Evolutionary conservation across 30 jellyfish, hydroid and myxozoan genomes (phyloP), one percentile per base, ranked within the genome.

Genomic region (Rhopilema esculentum): DNA sequence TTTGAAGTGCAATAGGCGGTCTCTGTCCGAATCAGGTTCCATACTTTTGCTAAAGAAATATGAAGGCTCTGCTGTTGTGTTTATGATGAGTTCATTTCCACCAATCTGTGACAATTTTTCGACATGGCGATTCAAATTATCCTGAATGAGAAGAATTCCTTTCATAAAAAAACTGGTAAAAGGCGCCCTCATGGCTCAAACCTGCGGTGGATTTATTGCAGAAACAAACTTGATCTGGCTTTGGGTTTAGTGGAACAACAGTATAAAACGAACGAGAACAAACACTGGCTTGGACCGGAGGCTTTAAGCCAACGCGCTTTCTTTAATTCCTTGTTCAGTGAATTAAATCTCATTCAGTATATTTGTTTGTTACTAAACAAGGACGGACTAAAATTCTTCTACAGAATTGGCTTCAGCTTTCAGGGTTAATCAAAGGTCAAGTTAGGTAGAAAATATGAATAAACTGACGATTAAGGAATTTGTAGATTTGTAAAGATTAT

Each of bases 261-360:
- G 12, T 2, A 40, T 6, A 40, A 40, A 40, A 6, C 6, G 57
- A 40, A 40, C 9, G 12, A 40, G 9, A 40, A 40, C 6, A 6
- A 40, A 6, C 12, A 40, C 12, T 40, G 57, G 72, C 72, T 63
- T 63, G 21, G 24, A n/a, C 72, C 72, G 21, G 16, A 31, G 27
- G 19, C 33, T 19, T 66, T 18, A 66, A 31, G 19, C 82, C 25
- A 26, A 71, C 52, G 64, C 82, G 82, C 68, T 71, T 71, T 71
- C 82, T 71, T 71, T 29, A 26, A 16, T 23, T 9, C 27, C 72
- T 49, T 49, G 17, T 30, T 16, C 72, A 20, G 48, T 21, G 22
- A 51, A 21, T 75, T 52, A 23, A 75, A 75, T 75, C 88, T 61
- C 63, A 49, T 52, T 33, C 50, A 77, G 63, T 27, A 52, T 77